Percentiles rank a stretch among this genome's conserved stretches.
These are phyloP conservation scores for Bombylius discolor DNA, from an alignment of 2,888 invertebrate species.

Conservation along the genomic window DNA sequence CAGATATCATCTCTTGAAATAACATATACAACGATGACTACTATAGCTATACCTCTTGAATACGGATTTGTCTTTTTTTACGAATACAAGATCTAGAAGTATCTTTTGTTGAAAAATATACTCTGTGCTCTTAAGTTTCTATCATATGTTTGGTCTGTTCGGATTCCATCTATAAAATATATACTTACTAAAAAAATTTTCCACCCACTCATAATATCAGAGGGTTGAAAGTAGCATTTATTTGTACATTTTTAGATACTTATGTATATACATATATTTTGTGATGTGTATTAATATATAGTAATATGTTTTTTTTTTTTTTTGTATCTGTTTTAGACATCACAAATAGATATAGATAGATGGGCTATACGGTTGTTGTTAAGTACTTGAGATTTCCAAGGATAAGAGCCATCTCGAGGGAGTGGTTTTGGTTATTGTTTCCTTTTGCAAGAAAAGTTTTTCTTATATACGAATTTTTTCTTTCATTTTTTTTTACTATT, in stretches of 20 bases:
- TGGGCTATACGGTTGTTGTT: not conserved
- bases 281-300: too few relatives aligned
- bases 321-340: constrained; percentile 10
- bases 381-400: constrained; percentile 5
- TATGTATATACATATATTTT: too few relatives aligned
- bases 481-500: constrained; percentile 1
- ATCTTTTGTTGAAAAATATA: not conserved
- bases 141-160: constrained; percentile 5
- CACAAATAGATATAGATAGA: constrained; percentile 8
- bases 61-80: not conserved
- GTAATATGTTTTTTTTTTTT: not conserved
- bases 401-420: constrained; percentile 10
- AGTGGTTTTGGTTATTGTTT: constrained; percentile 15
- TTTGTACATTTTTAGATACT: not conserved
- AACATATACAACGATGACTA: too few relatives aligned
- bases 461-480: not conserved
- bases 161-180: not conserved
- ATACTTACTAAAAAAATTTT: not conserved
- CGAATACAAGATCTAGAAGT: not conserved
- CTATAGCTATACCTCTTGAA: not conserved
- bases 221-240: constrained; percentile 4
- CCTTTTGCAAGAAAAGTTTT: constrained; percentile 1
- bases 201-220: not conserved
- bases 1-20: too few relatives aligned
- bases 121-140: constrained; percentile 6